Percentiles rank a stretch among this genome's conserved stretches.
These are phyloP conservation scores for Microtus montanus DNA, from an alignment of 2,113 vertebrate species.

Conservation along the genomic window DNA sequence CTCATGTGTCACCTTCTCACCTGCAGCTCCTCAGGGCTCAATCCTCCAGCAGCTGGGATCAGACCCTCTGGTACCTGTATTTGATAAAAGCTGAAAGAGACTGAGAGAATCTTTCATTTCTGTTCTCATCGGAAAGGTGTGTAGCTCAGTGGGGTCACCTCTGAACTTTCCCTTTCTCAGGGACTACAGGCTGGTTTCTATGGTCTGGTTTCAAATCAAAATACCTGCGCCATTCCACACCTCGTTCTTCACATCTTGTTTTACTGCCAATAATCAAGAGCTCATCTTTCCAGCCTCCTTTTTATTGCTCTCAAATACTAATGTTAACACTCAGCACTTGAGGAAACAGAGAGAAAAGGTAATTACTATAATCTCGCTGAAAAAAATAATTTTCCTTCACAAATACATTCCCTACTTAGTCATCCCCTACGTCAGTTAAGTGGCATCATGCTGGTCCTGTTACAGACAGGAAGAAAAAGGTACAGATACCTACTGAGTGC, in stretches of 20 bases:
- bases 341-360: neutral
- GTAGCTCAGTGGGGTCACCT: conserved; percentile 58
- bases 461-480: neutral
- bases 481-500: neutral
- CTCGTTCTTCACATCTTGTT: neutral
- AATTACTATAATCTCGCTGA: neutral
- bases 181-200: conserved; percentile 53
- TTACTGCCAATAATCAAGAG: neutral
- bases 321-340: neutral
- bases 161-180: conserved; percentile 47
- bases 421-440: neutral
- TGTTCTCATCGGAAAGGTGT: conserved; percentile 65
- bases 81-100: conserved; percentile 70
- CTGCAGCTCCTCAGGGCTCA: conserved; percentile 33
- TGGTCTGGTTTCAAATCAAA: conserved; percentile 36
- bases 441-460: neutral
- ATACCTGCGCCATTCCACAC: neutral
- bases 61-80: conserved; percentile 55
- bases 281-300: neutral
- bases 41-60: conserved; percentile 51
- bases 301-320: neutral
- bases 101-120: conserved; percentile 72
- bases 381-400: conserved; percentile 13
- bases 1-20: conserved; percentile 26
- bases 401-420: neutral